Conservation (phyloP, 2,113 vertebrate genomes). For the Anguilla japonica region DNA sequence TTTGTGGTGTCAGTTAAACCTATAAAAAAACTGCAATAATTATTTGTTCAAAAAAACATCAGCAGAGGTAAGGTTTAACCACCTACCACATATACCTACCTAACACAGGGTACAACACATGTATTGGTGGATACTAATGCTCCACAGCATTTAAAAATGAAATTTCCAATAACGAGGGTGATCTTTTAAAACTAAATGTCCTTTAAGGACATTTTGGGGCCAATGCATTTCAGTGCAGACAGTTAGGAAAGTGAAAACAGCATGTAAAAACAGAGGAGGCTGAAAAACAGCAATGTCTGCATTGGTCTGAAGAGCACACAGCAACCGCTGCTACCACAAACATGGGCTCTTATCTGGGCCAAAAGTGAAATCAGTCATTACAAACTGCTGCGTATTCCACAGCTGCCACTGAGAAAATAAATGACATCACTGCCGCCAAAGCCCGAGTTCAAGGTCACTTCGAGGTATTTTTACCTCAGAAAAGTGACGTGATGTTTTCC, state of each 20-base stretch:
- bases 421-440: background rate
- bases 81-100: background rate
- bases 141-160: background rate
- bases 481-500: background rate
- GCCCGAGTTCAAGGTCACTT: background rate
- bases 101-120: background rate
- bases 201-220: background rate
- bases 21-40: background rate
- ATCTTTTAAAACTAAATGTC: background rate
- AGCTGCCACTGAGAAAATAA: conserved; percentile 4
- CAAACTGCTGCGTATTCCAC: background rate
- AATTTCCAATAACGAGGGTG: background rate
- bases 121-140: background rate
- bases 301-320: background rate
- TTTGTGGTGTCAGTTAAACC: background rate
- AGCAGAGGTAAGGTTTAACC: background rate
- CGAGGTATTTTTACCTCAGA: background rate
- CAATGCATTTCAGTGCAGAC: background rate
- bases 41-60: background rate
- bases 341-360: background rate
- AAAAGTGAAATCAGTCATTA: background rate
- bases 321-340: background rate
- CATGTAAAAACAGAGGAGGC: background rate
- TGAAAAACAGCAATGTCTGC: background rate
- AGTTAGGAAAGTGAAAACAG: background rate